Evolutionary conservation across 64 coral and sea anemone species (phyloP).

Genomic region (Montipora efflorescens): DNA sequence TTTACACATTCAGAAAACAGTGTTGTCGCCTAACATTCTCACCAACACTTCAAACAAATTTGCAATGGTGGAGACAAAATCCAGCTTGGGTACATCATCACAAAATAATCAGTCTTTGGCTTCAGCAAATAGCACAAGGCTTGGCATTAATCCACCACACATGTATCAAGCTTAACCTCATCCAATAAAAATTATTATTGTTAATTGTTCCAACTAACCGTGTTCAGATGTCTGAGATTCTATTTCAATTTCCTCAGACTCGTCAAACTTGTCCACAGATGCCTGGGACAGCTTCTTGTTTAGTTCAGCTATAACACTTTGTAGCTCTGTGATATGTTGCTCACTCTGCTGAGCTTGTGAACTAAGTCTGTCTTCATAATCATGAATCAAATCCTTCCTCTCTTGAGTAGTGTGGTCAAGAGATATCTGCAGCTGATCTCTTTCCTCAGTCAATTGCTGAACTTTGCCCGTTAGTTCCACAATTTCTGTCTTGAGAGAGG

Average conservation of each 20-base stretch:
- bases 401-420: constrained; percentile 61
- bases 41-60: no score
- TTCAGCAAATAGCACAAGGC: neutral
- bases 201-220: constrained; percentile 43
- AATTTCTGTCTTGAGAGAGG: constrained; percentile 98
- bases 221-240: constrained; percentile 97
- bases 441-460: constrained; percentile 84
- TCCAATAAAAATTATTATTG: neutral
- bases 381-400: constrained; percentile 78
- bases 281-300: constrained; percentile 78
- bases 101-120: no score
- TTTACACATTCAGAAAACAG: no score
- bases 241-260: constrained; percentile 83
- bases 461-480: constrained; percentile 89
- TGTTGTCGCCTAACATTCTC: no score
- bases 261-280: constrained; percentile 91
- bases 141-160: neutral
- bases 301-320: constrained; percentile 92
- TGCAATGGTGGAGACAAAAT: no score
- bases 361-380: constrained; percentile 73
- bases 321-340: constrained; percentile 89
- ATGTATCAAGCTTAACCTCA: neutral
- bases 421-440: constrained; percentile 67
- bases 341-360: constrained; percentile 83
- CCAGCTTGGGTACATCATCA: no score